Evolutionary conservation across 2,888 invertebrate species (phyloP).

Genomic region (Chrysina gloriosa): DNA sequence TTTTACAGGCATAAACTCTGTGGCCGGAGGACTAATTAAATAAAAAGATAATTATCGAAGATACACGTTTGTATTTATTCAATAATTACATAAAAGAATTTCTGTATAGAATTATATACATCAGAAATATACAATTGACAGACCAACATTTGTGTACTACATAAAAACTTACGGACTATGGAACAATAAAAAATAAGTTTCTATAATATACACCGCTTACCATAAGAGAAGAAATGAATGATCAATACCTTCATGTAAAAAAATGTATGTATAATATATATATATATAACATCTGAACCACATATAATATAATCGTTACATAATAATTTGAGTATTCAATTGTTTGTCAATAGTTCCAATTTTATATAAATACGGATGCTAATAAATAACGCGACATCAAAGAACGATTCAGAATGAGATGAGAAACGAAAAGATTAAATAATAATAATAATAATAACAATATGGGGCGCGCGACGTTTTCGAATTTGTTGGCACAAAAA

Average conservation of each 20-base stretch:
- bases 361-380: slow-evolving; percentile 23
- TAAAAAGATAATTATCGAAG: slow-evolving; percentile 12
- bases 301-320: slow-evolving; percentile 21
- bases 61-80: slow-evolving; percentile 40
- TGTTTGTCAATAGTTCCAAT: slow-evolving; percentile 21
- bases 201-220: slow-evolving; percentile 40
- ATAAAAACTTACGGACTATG: slow-evolving; percentile 37
- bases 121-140: slow-evolving; percentile 45
- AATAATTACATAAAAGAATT: slow-evolving; percentile 44
- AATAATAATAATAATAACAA: neutral
- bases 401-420: neutral
- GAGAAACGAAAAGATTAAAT: slow-evolving; percentile 16
- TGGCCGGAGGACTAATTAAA: too few species aligned
- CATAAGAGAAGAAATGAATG: slow-evolving; percentile 30
- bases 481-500: slow-evolving; percentile 10
- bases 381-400: slow-evolving; percentile 30
- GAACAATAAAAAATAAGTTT: slow-evolving; percentile 39
- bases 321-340: slow-evolving; percentile 24
- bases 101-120: slow-evolving; percentile 43
- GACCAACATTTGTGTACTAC: slow-evolving; percentile 33
- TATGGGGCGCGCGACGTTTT: neutral
- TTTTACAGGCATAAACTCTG: too few species aligned
- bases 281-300: slow-evolving; percentile 1
- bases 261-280: slow-evolving; percentile 14
- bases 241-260: slow-evolving; percentile 25